These are phyloP conservation scores for Philotrypesis tridentata DNA, from an alignment of 1,140 invertebrate genomes.

Conservation along the genomic window DNA sequence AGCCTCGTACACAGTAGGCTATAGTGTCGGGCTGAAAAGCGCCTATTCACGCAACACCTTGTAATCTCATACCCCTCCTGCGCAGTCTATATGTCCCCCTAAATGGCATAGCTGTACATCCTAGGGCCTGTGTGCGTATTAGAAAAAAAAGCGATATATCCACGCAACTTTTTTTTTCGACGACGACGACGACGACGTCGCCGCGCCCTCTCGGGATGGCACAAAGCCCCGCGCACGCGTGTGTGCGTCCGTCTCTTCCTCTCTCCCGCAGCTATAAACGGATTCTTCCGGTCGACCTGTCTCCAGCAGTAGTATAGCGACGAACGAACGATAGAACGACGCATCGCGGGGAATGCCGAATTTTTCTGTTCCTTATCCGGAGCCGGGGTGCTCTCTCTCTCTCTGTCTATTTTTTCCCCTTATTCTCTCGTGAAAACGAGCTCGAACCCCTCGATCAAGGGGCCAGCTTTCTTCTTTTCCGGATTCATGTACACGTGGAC, in stretches of 20 bases:
- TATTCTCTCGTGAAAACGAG: background rate
- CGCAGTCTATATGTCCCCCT: background rate
- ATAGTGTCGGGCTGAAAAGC: conserved; percentile 52
- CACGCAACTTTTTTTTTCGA: conserved; percentile 24
- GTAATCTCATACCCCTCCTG: conserved; percentile 54
- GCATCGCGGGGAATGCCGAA: conserved; percentile 28
- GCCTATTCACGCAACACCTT: conserved; percentile 61
- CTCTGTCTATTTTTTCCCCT: background rate
- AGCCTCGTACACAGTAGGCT: background rate
- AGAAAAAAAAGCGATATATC: conserved; percentile 29
- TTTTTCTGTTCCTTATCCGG: conserved; percentile 42
- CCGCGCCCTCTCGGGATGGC: conserved; percentile 19
- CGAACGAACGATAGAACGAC: no score
- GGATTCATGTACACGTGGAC: no score
- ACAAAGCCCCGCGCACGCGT: conserved; percentile 26
- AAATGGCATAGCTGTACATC: background rate
- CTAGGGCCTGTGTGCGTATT: background rate
- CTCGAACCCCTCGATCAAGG: background rate
- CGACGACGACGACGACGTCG: no score
- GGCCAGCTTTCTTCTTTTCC: no score
- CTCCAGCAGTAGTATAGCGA: no score
- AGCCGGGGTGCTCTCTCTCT: no score
- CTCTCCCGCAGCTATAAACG: conserved; percentile 55
- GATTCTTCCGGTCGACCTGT: conserved; percentile 64
- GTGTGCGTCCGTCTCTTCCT: conserved; percentile 40